phyloP scores from a whole-genome alignment of 2,113 vertebrate species.

The Phylloscopus whistleri region DNA sequence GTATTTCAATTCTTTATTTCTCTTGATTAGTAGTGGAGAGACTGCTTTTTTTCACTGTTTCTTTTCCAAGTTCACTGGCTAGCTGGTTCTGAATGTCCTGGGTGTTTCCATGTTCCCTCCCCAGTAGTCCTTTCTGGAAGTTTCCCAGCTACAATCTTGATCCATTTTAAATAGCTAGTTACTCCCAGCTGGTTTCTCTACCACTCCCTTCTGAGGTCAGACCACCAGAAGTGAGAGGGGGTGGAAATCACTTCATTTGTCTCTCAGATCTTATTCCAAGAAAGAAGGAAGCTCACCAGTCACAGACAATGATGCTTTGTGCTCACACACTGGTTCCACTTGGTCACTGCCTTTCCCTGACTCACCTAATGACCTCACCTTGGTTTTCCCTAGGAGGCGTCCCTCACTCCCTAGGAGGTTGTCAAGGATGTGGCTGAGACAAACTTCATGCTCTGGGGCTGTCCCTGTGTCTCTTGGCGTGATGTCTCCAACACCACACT shows the following conservation, averaged over 20 bases:
- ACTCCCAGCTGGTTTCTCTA: slow-evolving; percentile 9
- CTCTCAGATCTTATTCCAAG: slow-evolving; percentile 13
- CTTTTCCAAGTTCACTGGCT: neutral
- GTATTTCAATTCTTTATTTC: slow-evolving; percentile 41
- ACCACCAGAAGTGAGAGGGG: slow-evolving; percentile 4
- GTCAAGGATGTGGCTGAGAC: neutral
- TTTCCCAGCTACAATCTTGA: neutral
- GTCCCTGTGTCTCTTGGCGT: neutral
- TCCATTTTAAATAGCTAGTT: slow-evolving; percentile 13
- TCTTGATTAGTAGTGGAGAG: neutral
- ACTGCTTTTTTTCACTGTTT: neutral
- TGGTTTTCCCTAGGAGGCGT: neutral
- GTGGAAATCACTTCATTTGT: neutral
- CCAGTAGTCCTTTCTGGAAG: neutral
- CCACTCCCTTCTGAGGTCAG: slow-evolving; percentile 35
- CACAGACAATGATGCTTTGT: neutral
- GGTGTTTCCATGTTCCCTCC: neutral
- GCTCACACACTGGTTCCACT: neutral
- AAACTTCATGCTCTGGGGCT: neutral
- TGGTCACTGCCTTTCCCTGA: neutral
- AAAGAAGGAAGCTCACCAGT: neutral
- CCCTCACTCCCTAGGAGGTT: neutral
- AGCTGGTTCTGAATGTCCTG: slow-evolving; percentile 12
- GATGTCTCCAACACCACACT: neutral
- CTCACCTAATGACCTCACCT: neutral